Conservation (phyloP, 2,888 invertebrate species). For the Eupithecia dodoneata region DNA sequence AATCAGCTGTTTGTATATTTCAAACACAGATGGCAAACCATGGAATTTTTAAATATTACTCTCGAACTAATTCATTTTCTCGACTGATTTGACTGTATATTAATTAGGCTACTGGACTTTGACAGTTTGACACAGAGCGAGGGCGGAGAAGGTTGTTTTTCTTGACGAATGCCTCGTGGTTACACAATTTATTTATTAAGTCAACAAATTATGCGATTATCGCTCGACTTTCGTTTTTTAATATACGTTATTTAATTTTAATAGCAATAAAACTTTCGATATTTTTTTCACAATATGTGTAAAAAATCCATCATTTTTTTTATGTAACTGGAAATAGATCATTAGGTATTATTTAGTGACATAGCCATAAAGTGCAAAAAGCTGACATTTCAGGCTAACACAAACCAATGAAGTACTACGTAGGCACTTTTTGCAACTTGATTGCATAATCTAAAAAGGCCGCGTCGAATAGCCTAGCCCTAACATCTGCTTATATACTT, state of each 20-base stretch:
- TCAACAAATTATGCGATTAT: conserved; percentile 23
- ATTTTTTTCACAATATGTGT: not conserved
- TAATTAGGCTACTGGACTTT: not conserved
- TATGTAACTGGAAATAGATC: not conserved
- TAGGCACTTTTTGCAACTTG: not conserved
- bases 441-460: not conserved
- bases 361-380: not conserved
- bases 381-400: not conserved
- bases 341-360: not conserved
- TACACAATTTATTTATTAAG: conserved; percentile 35
- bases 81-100: not conserved
- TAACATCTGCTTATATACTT: not conserved
- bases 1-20: not conserved
- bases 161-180: conserved; percentile 17
- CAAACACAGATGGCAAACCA: not conserved
- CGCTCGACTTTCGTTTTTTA: not conserved
- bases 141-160: not conserved
- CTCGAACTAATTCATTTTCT: not conserved
- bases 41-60: not conserved
- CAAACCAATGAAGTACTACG: not conserved
- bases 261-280: not conserved
- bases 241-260: not conserved
- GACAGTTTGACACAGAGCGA: conserved; percentile 6
- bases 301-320: not conserved
- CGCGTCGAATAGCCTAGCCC: not conserved